Evolutionary conservation across 2,113 vertebrate genomes (phyloP).

Genomic region (Brachypodius melanocephalos): DNA sequence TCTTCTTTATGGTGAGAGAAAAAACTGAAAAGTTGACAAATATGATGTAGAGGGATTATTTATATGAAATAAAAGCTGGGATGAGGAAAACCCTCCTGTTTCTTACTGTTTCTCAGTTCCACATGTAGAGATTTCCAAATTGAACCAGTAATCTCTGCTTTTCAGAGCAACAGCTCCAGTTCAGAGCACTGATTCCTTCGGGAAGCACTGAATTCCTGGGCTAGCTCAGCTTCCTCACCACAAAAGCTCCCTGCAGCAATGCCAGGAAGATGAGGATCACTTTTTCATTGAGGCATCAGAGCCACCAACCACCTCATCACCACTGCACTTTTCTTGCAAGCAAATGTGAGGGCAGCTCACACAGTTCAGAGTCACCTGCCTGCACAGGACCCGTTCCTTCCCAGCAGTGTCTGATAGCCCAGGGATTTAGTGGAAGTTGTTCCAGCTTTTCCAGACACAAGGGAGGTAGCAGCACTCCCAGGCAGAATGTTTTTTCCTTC

Average conservation of each 20-base stretch:
- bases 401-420: background rate
- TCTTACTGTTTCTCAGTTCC: background rate
- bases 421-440: background rate
- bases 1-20: background rate
- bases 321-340: background rate
- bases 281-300: background rate
- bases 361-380: background rate
- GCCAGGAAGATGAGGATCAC: background rate
- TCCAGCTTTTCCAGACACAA: background rate
- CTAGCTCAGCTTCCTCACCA: background rate
- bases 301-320: background rate
- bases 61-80: conserved; percentile 57
- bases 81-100: background rate
- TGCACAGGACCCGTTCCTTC: background rate
- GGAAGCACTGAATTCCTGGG: background rate
- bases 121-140: accelerated
- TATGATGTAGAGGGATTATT: conserved; percentile 21
- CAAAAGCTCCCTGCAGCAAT: accelerated
- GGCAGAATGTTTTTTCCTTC: background rate
- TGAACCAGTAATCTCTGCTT: background rate
- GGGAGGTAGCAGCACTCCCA: background rate
- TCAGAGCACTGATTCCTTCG: background rate
- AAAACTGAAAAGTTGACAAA: background rate
- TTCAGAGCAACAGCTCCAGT: background rate
- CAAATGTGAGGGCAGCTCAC: background rate